Evolutionary conservation across 1,140 invertebrate genomes (phyloP), one percentile per base, ranked within the genome.

Genomic region (Drosophila orosa): DNA sequence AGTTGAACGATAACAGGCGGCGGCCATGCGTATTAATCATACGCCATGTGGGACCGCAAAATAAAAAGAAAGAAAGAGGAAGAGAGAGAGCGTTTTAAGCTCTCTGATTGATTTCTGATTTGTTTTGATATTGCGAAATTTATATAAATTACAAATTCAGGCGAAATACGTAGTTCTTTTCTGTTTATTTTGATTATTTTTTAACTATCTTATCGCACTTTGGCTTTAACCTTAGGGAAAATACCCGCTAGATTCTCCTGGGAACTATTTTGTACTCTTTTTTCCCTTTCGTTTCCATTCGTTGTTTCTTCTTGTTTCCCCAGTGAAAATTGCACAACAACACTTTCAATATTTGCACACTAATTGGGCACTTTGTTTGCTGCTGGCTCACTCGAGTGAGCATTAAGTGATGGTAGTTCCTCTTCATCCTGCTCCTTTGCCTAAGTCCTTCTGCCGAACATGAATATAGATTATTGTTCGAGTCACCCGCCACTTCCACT

Each of bases 331-430:
- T 52, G 65, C 80, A 84, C 68, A 77, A 72, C 63, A 85, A 75
- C 78, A 83, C 76, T 89, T 77, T 89, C 84, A 86, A 89, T 86
- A 89, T 86, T 86, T 86, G 84, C 84, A 74, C 83, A 83, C 83
- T 86, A 86, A 86, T 86, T 86, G 83, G 83, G 83, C 80, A 73
- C 61, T 84, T 80, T 81, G 60, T 73, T 82, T 81, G 44, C 57
- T 42, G 54, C 66, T 58, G 63, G 40, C 74, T 68, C 74, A 63
- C 59, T 45, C 56, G 55, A 73, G 66, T 77, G 65, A 78, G 60
- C 80, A 78, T 75, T 78, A 77, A 74, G 73, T 68, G 62, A 65
- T 74, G 71, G 61, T 61, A 67, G 35, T 65, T 73, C 44, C 54
- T 50, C 27, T 42, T 71, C 48, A 56, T 39, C 31, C 40, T 17